Evolutionary conservation across 2,888 invertebrate species (phyloP), one percentile per base, ranked within the genome.

Genomic region (Thymelicus acteon): DNA sequence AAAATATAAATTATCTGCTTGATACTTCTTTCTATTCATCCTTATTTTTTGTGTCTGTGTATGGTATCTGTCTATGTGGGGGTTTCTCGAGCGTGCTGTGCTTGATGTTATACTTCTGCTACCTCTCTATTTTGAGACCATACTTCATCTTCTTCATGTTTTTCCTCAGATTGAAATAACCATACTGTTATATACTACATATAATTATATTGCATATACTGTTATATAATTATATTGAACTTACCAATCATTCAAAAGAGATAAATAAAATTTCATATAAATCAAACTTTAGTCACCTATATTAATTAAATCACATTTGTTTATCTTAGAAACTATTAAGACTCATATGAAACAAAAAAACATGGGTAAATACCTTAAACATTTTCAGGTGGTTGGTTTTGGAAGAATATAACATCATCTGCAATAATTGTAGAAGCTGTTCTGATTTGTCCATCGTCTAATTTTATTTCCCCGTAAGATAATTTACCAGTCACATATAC

Each of bases 341-440:
- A 37, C 7, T 57, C 8, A 40, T 49, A 54, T 65, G 47, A 57
- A 40, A 15, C 40, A 40, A 37, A 62, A 61, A 37, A 15, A 13
- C 19, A 19, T 19, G 19, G 52, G 47, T 54, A 24, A 19, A 47
- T 62, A 62, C 62, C n/a, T 68, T 71, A 72, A 71, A 72, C 69
- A 70, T 77, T 76, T 60, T 82, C 85, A 67, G 79, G 76, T 57
- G 82, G 77, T 12, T 83, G 82, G 73, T 81, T 85, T 82, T 96
- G 95, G 89, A 98, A 96, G 86, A 98, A 98, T 82, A 98, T 96
- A 1, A 98, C 95, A 83, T 98, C 98, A 82, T 98, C 98, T 10
- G 98, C 98, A 77, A 98, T 95, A 66, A 98, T 95, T 39, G 97
- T 96, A 0, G 97, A 97, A n/a, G 97, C 96, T 13, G 95, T 90